Conservation (phyloP, 2,797 vertebrate genomes). For the Pangasius sanitwongsei region DNA sequence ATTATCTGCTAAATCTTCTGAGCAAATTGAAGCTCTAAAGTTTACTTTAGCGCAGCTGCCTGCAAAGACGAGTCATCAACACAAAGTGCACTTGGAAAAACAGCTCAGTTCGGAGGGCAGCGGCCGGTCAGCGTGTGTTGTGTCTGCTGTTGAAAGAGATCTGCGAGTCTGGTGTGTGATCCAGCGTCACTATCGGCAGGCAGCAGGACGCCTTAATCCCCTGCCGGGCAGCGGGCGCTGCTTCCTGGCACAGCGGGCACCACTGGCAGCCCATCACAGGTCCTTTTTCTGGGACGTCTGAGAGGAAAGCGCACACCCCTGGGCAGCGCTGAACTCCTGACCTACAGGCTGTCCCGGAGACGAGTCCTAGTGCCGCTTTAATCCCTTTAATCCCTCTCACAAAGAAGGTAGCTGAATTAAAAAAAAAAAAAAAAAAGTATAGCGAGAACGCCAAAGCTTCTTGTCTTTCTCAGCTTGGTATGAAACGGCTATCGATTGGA, state of each 20-base stretch:
- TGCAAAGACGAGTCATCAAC: slow-evolving; percentile 21
- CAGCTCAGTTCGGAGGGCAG: slow-evolving; percentile 24
- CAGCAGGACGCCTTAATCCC: slow-evolving; percentile 75
- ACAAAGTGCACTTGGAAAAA: slow-evolving; percentile 31
- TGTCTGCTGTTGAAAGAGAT: slow-evolving; percentile 45
- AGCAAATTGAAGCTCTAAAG: background rate
- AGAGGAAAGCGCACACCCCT: slow-evolving; percentile 58
- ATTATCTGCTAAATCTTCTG: slow-evolving; percentile 17
- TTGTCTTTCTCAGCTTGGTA: slow-evolving; percentile 16
- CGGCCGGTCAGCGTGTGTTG: background rate
- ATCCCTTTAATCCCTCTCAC: slow-evolving; percentile 69
- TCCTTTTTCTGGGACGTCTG: slow-evolving; percentile 63
- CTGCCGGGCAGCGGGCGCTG: slow-evolving; percentile 62
- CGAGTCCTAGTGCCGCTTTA: slow-evolving; percentile 65
- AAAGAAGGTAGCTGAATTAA: slow-evolving; percentile 57
- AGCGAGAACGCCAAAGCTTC: background rate
- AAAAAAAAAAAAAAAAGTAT: slow-evolving; percentile 41
- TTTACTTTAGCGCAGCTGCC: slow-evolving; percentile 21
- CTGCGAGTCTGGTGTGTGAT: slow-evolving; percentile 45
- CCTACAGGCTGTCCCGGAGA: slow-evolving; percentile 69
- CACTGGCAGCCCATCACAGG: slow-evolving; percentile 77
- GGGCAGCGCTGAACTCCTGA: slow-evolving; percentile 75
- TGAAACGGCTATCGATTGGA: slow-evolving; percentile 54
- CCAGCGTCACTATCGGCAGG: slow-evolving; percentile 67
- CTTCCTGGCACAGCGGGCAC: slow-evolving; percentile 65